phyloP scores from a whole-genome alignment of 2,797 vertebrate genomes.

The Cryptoblepharus egeriae region DNA sequence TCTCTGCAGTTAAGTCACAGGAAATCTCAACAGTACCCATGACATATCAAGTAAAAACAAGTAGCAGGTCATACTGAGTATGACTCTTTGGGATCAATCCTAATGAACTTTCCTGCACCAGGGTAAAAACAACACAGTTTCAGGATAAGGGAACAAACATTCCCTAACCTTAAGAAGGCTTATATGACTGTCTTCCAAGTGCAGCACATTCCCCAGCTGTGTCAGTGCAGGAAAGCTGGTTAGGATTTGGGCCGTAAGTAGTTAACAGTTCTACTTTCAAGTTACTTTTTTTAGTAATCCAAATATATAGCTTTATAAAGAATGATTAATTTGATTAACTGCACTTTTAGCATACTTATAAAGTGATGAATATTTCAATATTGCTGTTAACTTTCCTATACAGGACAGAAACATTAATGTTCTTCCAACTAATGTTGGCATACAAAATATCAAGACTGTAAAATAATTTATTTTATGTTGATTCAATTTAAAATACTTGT shows the following conservation, averaged over 20 bases:
- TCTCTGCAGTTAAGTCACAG: neutral
- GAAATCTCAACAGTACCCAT: neutral
- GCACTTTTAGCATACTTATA: neutral
- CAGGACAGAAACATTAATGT: too few species aligned
- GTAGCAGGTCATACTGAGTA: neutral
- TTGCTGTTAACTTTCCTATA: neutral
- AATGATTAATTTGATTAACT: neutral
- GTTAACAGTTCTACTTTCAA: neutral
- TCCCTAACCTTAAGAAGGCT: too few species aligned
- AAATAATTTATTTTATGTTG: conserved; percentile 22
- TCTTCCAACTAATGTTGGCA: neutral
- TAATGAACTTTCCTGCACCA: too few species aligned
- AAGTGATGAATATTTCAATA: neutral
- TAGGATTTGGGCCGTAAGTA: too few species aligned
- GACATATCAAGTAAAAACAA: neutral
- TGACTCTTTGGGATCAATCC: too few species aligned
- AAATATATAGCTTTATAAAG: neutral
- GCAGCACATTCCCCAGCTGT: too few species aligned
- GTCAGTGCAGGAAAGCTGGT: too few species aligned
- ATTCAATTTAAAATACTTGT: conserved; percentile 14
- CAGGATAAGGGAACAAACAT: too few species aligned
- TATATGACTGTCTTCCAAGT: too few species aligned
- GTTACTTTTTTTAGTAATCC: neutral
- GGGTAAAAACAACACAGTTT: too few species aligned
- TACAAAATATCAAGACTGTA: neutral